phyloP scores from a whole-genome alignment of 2,888 invertebrate species.

The Tetheella fluctuosa region DNA sequence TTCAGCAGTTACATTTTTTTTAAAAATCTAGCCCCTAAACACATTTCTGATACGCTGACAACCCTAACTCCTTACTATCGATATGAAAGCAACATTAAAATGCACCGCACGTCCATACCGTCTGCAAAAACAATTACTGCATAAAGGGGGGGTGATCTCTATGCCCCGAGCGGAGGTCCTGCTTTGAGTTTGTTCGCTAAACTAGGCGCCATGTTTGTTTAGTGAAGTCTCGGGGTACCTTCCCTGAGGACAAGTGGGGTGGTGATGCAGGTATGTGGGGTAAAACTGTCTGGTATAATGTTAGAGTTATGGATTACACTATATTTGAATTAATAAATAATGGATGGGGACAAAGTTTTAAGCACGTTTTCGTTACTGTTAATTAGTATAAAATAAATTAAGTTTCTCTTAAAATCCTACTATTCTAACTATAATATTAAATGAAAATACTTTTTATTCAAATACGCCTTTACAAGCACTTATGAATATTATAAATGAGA shows the following conservation, averaged over 20 bases:
- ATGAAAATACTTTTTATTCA: too few relatives aligned
- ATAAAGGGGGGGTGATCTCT: background rate
- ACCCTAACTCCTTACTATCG: too few relatives aligned
- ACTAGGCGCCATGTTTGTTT: background rate
- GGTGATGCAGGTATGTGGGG: background rate
- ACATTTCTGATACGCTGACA: too few relatives aligned
- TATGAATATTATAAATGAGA: too few relatives aligned
- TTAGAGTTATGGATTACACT: background rate
- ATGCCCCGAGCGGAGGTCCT: background rate
- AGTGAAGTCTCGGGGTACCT: background rate
- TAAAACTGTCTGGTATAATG: background rate
- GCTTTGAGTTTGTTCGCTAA: conserved; percentile 2
- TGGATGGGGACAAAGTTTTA: too few relatives aligned
- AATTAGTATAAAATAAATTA: too few relatives aligned
- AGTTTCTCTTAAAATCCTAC: too few relatives aligned
- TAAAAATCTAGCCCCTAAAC: too few relatives aligned
- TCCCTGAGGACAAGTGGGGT: background rate
- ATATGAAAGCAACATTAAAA: background rate
- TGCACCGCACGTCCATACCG: background rate
- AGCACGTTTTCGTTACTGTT: too few relatives aligned
- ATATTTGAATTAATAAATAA: background rate
- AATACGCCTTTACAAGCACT: too few relatives aligned
- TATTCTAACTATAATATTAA: too few relatives aligned
- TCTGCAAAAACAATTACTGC: conserved; percentile 2
- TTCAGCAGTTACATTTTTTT: too few relatives aligned